Evolutionary conservation across 2,888 invertebrate species (phyloP).

Genomic region (Microplitis manilae): DNA sequence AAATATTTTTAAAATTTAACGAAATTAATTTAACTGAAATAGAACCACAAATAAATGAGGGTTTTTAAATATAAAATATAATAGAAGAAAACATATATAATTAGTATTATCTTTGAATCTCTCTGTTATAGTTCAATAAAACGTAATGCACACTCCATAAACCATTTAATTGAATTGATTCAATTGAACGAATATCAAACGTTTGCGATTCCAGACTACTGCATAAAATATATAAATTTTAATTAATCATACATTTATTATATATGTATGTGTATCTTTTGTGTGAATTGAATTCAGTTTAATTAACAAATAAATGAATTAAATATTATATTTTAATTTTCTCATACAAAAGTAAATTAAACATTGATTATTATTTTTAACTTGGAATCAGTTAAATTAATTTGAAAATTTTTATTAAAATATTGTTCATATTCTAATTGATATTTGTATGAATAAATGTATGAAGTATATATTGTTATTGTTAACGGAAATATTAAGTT

Average conservation of each 20-base stretch:
- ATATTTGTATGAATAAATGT: too few relatives aligned
- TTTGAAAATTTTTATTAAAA: too few relatives aligned
- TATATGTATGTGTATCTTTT: neutral
- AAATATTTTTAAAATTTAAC: neutral
- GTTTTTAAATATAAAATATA: neutral
- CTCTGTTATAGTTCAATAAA: neutral
- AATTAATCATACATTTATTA: neutral
- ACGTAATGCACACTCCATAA: neutral
- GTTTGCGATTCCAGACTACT: neutral
- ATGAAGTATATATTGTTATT: too few relatives aligned
- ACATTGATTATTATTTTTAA: neutral
- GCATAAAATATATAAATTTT: neutral
- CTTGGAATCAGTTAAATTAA: neutral
- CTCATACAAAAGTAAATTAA: neutral
- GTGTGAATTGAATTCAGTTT: neutral
- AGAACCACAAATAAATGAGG: neutral
- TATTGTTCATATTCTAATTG: too few relatives aligned
- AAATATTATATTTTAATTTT: conserved; percentile 1
- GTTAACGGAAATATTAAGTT: too few relatives aligned
- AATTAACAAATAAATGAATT: neutral
- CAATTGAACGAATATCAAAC: neutral
- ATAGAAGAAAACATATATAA: neutral
- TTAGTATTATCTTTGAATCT: neutral
- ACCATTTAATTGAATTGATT: neutral
- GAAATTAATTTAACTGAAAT: neutral